Base-by-base conservation (phyloP, 2,888 invertebrate species). In the Eupelmus urozonus region DNA sequence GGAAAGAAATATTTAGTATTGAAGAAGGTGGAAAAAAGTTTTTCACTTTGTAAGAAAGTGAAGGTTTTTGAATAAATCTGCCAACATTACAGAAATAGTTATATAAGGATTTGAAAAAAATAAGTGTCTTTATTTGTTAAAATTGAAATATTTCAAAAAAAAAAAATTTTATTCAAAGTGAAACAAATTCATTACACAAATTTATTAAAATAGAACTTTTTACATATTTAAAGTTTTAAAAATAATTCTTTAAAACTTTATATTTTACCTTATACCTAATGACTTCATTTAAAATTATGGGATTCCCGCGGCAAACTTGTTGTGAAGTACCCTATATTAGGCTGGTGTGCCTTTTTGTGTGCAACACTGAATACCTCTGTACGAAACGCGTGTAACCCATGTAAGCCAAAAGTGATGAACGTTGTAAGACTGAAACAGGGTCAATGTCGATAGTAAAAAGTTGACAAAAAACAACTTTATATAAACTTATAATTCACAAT, bases 401-500 rank as follows among this genome's bases (percentile, higher is more conserved):
- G 59, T 74, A 74, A 4, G 57, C 59, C 23, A 40, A 57, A 67
- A 74, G 74, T 73, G 66, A 74, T 66, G 74, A 74, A 74, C 66
- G 66, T 25, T 74, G 74, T 74, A 59, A 51, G 59, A 7, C 29
- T 29, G 29, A 67, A 75, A 75, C 67, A 75, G 75, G 75, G 75
- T 67, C 75, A 75, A 75, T 75, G 75, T 51, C 75, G 67, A 42
- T n/a, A 13, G 25, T 16, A 74, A 74, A 75, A 60, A 67, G 60
- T 75, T 75, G 25, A 45, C 34, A 59, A 75, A 75, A 70, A 72
- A 42, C 51, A 55, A 53, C 13, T 23, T 25, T 27, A 2, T 18
- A 1, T 29, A 45, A 29, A 29, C 59, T 27, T 2, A 20, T 49
- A 29, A 16, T 34, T 49, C 18, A 0, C 40, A 9, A 40, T n/a